A percentile compares a stretch with the other conserved stretches of the same genome.
phyloP scores from a whole-genome alignment of 1,140 invertebrate species.

The Caenorhabditis tropicalis region DNA sequence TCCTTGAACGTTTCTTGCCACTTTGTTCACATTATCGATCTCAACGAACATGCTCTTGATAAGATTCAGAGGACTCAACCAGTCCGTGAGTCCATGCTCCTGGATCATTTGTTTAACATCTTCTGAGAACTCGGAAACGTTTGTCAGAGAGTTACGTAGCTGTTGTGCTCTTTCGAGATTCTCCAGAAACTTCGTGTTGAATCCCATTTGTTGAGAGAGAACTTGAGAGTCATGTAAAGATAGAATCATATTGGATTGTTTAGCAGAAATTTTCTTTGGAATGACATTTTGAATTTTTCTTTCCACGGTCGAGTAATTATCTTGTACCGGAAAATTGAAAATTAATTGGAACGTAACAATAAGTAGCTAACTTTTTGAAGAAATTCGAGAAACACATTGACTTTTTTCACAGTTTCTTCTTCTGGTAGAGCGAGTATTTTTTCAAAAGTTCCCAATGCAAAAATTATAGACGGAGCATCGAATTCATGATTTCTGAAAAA shows the following conservation, averaged over 20 bases:
- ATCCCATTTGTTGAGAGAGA: neutral
- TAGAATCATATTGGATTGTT: neutral
- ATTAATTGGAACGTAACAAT: too few relatives aligned
- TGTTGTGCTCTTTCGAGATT: neutral
- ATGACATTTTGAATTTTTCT: too few relatives aligned
- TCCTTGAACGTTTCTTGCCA: neutral
- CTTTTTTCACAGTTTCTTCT: too few relatives aligned
- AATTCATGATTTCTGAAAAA: too few relatives aligned
- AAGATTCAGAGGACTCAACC: neutral
- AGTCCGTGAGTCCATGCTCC: neutral
- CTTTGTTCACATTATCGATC: neutral
- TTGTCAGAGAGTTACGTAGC: neutral
- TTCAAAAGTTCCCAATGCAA: too few relatives aligned
- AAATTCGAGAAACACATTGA: too few relatives aligned
- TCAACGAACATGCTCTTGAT: neutral
- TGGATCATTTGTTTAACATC: neutral
- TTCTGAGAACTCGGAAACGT: neutral
- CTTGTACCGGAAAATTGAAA: too few relatives aligned
- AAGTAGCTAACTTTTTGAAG: too few relatives aligned
- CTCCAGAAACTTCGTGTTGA: neutral
- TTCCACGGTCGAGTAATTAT: too few relatives aligned
- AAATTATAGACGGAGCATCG: too few relatives aligned
- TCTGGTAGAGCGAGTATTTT: too few relatives aligned
- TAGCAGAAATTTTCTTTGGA: too few relatives aligned
- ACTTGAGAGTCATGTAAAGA: neutral